Evolutionary conservation across 2,797 vertebrate species (phyloP).

Genomic region (Squalus acanthias): DNA sequence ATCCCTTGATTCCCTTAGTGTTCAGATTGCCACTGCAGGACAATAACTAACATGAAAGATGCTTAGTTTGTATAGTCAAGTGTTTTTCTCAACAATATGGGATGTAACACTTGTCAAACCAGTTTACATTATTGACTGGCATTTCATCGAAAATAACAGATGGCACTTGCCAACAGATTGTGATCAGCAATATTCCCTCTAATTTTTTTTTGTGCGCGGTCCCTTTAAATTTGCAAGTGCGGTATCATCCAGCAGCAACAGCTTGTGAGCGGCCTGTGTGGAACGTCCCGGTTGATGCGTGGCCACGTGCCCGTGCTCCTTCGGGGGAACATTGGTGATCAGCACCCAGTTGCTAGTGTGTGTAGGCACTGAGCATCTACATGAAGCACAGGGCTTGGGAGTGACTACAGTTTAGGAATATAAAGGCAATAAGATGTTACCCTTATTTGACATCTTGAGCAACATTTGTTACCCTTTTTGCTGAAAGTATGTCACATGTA

Average conservation of each 20-base stretch:
- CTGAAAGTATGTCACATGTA: neutral
- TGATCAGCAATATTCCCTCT: neutral
- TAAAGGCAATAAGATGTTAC: neutral
- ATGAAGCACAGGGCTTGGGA: neutral
- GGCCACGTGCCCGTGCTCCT: too few species aligned
- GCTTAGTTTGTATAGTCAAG: neutral
- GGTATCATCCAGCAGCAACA: too few species aligned
- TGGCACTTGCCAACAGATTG: neutral
- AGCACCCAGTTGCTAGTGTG: neutral
- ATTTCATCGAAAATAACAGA: neutral
- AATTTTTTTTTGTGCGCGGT: too few species aligned
- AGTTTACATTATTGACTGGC: neutral
- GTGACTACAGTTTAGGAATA: neutral
- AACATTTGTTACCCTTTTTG: neutral
- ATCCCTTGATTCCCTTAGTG: too few species aligned
- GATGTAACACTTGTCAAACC: neutral
- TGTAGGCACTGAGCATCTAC: neutral
- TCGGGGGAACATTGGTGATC: neutral
- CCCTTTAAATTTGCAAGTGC: too few species aligned
- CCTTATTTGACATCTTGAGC: neutral
- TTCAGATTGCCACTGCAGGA: neutral
- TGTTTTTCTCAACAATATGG: neutral
- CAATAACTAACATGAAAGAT: neutral
- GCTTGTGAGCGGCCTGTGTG: too few species aligned
- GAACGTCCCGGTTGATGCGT: too few species aligned